A percentile compares a stretch with the other conserved stretches of the same genome.
Evolutionary conservation across 2,113 vertebrate species (phyloP).

Genomic region (Cyanoliseus patagonus): DNA sequence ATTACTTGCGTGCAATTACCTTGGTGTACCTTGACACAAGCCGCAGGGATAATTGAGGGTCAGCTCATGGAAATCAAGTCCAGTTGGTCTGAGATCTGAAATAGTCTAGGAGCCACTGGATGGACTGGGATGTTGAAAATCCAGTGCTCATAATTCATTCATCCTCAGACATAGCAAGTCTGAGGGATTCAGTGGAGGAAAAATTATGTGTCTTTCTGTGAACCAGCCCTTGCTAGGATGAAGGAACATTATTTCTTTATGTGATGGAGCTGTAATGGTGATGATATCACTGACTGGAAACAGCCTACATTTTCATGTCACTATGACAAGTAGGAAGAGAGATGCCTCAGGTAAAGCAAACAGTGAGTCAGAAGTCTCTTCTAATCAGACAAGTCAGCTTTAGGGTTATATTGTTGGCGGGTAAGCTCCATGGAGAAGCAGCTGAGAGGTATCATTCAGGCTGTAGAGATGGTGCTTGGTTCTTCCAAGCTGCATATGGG

Average conservation of each 20-base stretch:
- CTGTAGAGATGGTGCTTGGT: background rate
- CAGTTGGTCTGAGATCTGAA: background rate
- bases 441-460: background rate
- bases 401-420: background rate
- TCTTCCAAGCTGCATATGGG: background rate
- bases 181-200: background rate
- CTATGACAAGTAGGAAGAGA: background rate
- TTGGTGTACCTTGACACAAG: background rate
- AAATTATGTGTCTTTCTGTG: background rate
- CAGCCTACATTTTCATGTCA: background rate
- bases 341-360: constrained; percentile 28
- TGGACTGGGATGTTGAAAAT: background rate
- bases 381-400: background rate
- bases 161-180: background rate
- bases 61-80: background rate
- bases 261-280: background rate
- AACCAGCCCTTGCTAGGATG: background rate
- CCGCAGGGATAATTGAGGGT: background rate
- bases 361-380: constrained; percentile 29
- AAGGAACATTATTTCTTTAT: background rate
- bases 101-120: background rate
- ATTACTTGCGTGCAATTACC: background rate
- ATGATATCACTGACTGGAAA: background rate
- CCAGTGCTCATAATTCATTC: background rate
- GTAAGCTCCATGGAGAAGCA: background rate